Percentiles rank a stretch among this genome's conserved stretches.
Evolutionary conservation across 2,113 vertebrate species (phyloP).

Genomic region (Numenius arquata): DNA sequence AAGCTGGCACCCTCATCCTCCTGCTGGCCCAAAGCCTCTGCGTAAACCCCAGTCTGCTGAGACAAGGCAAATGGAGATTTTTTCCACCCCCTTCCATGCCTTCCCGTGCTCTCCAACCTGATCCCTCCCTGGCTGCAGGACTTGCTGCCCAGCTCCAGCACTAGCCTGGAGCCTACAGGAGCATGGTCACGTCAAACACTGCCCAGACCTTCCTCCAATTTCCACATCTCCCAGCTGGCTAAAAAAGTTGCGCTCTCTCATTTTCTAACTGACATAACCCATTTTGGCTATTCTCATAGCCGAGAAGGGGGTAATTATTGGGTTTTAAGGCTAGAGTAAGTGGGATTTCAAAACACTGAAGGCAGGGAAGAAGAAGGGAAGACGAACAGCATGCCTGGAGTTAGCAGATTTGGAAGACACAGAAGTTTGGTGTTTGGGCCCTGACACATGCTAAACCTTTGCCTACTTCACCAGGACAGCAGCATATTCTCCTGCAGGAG

Average conservation of each 20-base stretch:
- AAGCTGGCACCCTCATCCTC: fast-evolving
- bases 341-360: not conserved
- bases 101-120: not conserved
- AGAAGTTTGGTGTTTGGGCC: not conserved
- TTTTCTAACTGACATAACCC: not conserved
- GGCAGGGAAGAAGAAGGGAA: not conserved
- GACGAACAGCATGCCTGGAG: not conserved
- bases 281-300: not conserved
- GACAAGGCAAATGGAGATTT: not conserved
- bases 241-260: too few species aligned
- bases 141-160: not conserved
- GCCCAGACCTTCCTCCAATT: not conserved
- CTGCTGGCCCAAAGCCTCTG: not conserved
- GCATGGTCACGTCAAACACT: not conserved
- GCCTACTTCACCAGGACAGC: not conserved
- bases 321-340: not conserved
- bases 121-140: not conserved
- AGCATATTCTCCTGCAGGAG: fast-evolving
- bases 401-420: not conserved
- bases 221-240: not conserved
- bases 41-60: not conserved
- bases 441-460: not conserved
- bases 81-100: not conserved
- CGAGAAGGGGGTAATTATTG: not conserved
- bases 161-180: not conserved